A percentile compares a stretch with the other conserved stretches of the same genome.
These are phyloP conservation scores for Myocastor coypus DNA, from an alignment of 2,113 vertebrate genomes.

Conservation along the genomic window DNA sequence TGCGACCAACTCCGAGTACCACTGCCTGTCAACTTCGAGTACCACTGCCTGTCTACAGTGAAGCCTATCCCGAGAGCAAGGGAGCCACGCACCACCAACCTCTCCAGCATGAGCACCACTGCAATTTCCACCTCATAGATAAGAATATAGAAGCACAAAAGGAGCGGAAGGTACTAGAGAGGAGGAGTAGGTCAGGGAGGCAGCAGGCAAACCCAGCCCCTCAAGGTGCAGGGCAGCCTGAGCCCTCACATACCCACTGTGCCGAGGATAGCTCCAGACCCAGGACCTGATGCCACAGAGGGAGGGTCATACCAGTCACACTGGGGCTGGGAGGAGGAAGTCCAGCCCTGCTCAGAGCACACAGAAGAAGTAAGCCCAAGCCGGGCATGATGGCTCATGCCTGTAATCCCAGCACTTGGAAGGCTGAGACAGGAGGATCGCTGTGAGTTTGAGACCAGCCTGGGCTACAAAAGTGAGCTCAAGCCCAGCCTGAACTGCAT, in stretches of 20 bases:
- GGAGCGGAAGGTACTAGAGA: neutral
- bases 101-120: neutral
- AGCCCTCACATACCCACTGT: neutral
- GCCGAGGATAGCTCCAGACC: neutral
- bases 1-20: neutral
- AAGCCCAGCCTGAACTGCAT: no score
- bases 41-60: neutral
- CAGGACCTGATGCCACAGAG: neutral
- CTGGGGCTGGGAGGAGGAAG: neutral
- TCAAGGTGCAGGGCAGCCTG: neutral
- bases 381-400: no score
- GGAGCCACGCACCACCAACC: neutral
- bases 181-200: accelerated
- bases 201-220: neutral
- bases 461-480: no score
- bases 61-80: neutral
- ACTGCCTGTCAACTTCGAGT: neutral
- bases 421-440: no score
- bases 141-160: neutral
- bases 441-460: no score
- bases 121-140: neutral
- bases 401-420: no score
- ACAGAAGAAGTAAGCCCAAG: neutral
- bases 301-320: neutral
- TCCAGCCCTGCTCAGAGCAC: neutral